phyloP scores from a whole-genome alignment of 2,797 vertebrate species.

The Pangasius larnaudii region DNA sequence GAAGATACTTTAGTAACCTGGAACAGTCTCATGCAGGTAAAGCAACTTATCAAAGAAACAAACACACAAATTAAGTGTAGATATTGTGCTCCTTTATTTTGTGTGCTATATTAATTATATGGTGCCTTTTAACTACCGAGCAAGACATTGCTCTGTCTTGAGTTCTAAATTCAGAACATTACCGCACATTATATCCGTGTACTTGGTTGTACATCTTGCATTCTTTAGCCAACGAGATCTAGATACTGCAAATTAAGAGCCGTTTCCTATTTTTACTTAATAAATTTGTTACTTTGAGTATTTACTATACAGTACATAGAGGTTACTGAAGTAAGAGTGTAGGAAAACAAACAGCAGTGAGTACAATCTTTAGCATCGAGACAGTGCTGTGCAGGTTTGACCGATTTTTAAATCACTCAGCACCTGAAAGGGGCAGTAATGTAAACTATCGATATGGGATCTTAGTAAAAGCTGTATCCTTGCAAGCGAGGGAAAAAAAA shows the following conservation, averaged over 20 bases:
- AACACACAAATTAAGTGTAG: not conserved
- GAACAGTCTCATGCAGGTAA: constrained; percentile 59
- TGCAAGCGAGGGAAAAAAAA: not conserved
- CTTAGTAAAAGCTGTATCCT: not conserved
- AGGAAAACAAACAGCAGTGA: not conserved
- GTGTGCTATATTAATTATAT: constrained; percentile 44
- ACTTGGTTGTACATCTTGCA: not conserved
- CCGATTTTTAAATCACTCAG: not conserved
- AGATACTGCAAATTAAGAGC: not conserved
- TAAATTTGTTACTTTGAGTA: not conserved
- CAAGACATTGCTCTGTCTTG: not conserved
- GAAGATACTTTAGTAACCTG: constrained; percentile 56
- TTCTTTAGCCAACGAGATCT: not conserved
- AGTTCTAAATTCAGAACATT: not conserved
- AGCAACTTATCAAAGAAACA: not conserved
- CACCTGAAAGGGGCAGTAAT: constrained; percentile 38
- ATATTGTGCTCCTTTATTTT: constrained; percentile 39
- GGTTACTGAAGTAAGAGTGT: not conserved
- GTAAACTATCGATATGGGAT: constrained; percentile 16
- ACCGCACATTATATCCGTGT: too few species aligned
- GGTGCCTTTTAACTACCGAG: constrained; percentile 21
- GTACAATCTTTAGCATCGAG: not conserved
- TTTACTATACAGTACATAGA: not conserved
- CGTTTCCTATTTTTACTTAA: not conserved
- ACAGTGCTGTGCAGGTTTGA: not conserved